Evolutionary conservation across 2,888 invertebrate species (phyloP), one percentile per base, ranked within the genome.

Genomic region (Unio delphinus): DNA sequence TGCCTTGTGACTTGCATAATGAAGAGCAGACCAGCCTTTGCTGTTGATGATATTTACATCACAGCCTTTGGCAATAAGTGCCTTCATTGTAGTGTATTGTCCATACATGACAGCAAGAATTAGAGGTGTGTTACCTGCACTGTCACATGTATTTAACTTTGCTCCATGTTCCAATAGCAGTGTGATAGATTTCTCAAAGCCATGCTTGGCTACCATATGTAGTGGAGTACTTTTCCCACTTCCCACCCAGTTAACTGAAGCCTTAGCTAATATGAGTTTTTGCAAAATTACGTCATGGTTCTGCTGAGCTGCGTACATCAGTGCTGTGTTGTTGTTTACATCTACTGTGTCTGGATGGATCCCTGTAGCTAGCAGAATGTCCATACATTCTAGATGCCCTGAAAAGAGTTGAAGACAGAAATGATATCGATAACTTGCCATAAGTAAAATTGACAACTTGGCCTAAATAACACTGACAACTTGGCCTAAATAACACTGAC

Each of bases 1-100:
- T 1, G 87, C 88, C 60, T 81, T 84, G 57, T 85, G 83, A 61
- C 86, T 77, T 26, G 85, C 82, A 65, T 86, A 87, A 77, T 92
- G 91, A 58, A 93, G 88, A 8, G 92, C 92, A 61, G 91, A 91
- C 85, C 91, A 91, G 67, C 86, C 92, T 76, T 91, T 80, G 65
- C 84, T 70, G 67, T 88, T 83, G 17, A 65, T 68, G 8, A 66
- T 68, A 70, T 88, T 78, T 6, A 86, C 67, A 63, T 83, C 72
- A 76, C 85, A 84, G 4, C 78, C 79, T 0, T 76, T 71, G 26
- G 73, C 67, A 15, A 85, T 68, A 23, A 87, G 72, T 34, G 65
- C 58, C 23, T 72, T 66, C 65, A 84, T 80, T 7, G 69, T 79
- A 1, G 70, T 55, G 59, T 82, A 81, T 18, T 81, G 80, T 34